Evolutionary conservation across 2,888 invertebrate genomes (phyloP), one percentile per base, ranked within the genome.

Genomic region (Apocheima hispidaria): DNA sequence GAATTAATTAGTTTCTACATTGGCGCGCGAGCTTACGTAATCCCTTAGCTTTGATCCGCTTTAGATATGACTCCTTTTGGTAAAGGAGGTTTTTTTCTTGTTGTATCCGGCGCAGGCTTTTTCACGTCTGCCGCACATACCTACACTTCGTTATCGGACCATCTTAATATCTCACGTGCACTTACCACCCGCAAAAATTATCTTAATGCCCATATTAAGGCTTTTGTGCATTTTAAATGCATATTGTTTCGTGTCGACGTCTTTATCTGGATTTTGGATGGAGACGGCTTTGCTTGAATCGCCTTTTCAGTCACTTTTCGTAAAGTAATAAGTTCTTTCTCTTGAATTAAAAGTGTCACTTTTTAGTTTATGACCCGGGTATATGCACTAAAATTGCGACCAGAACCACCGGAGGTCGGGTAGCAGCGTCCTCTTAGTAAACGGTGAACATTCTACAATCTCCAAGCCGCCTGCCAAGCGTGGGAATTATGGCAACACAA

Each of bases 181-280:
- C 40, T 51, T 51, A 51, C 51, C 51, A 51, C 51, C 51, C 51
- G 51, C 51, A 51, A 51, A 51, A 40, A 51, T 38, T 50, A 50
- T 51, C 51, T 51, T 51, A 51, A 51, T 51, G 51, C 40, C 51
- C 51, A 51, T 51, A 51, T 51, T 68, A 65, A 68, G 65, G 50
- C 49, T 63, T 65, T 61, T 59, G 63, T 61, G 57, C 46, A 52
- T 60, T 56, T 61, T 68, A 53, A 65, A 51, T 63, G 62, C 60
- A 59, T 48, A 68, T 61, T 56, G 30, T 40, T 26, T 40, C 20
- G 26, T 12, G 51, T 18, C 56, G 59, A 64, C 60, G 53, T 63
- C 68, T 63, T 68, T 68, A 68, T 68, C 68, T 23, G 50, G 16
- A 20, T 40, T 51, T 28, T n/a, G 14, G 51, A 38, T 16, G 36